Evolutionary conservation across 2,888 invertebrate species (phyloP).

Genomic region (Seladonia tumulorum): DNA sequence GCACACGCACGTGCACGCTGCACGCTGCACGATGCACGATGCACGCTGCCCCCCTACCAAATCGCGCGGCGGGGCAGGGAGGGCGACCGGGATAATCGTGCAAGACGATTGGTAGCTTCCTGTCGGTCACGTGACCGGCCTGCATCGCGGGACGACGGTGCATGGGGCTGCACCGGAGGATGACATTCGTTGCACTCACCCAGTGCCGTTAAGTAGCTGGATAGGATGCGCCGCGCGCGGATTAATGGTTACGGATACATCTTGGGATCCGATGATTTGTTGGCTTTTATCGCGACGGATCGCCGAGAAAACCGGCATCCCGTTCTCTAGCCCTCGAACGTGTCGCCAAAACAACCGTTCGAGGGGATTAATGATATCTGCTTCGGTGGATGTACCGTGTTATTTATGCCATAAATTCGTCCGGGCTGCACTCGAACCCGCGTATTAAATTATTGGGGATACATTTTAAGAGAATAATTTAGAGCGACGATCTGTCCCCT

Average conservation of each 20-base stretch:
- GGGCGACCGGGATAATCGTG: slow-evolving; percentile 81
- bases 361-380: slow-evolving; percentile 49
- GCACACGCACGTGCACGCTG: slow-evolving; percentile 50
- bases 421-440: slow-evolving; percentile 10
- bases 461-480: slow-evolving; percentile 55
- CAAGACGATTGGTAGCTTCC: slow-evolving; percentile 84
- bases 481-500: slow-evolving; percentile 42
- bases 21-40: slow-evolving; percentile 49
- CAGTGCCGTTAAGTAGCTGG: slow-evolving; percentile 67
- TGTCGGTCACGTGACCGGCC: slow-evolving; percentile 83
- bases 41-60: slow-evolving; percentile 10
- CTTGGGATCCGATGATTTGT: slow-evolving; percentile 60
- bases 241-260: slow-evolving; percentile 66
- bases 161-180: slow-evolving; percentile 70
- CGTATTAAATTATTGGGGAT: slow-evolving; percentile 57
- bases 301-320: slow-evolving; percentile 12
- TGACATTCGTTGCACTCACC: slow-evolving; percentile 75
- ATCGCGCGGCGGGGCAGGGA: slow-evolving; percentile 43
- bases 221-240: slow-evolving; percentile 53
- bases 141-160: slow-evolving; percentile 72
- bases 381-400: slow-evolving; percentile 47
- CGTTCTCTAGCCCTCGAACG: neutral
- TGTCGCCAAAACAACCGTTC: neutral
- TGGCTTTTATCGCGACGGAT: slow-evolving; percentile 63
- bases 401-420: slow-evolving; percentile 56